Percentiles rank a stretch among this genome's conserved stretches.
These are phyloP conservation scores for Arctocebus calabarensis DNA, from an alignment of 2,797 vertebrate species.

Conservation along the genomic window DNA sequence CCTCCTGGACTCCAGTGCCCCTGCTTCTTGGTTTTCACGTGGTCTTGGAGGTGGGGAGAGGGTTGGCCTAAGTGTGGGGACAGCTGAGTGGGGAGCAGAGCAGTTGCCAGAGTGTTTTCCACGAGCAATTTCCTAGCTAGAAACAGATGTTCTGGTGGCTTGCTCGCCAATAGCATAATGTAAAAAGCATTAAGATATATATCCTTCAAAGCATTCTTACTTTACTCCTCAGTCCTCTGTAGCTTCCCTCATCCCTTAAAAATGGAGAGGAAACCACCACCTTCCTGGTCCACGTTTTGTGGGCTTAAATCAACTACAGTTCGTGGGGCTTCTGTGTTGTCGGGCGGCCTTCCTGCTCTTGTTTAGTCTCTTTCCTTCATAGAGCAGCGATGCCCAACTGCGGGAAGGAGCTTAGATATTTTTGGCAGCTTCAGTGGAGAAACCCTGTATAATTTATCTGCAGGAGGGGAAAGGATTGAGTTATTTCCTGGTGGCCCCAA, in stretches of 20 bases:
- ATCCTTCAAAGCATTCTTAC: slow-evolving; percentile 84
- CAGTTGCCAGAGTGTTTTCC: slow-evolving; percentile 90
- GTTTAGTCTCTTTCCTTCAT: slow-evolving; percentile 13
- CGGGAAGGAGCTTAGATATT: slow-evolving; percentile 12
- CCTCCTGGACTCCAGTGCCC: background rate
- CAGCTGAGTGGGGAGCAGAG: slow-evolving; percentile 74
- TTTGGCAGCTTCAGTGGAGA: slow-evolving; percentile 57
- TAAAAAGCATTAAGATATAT: slow-evolving; percentile 83
- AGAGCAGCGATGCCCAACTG: background rate
- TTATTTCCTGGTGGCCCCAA: background rate
- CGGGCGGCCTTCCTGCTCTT: fast-evolving
- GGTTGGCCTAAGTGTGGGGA: background rate
- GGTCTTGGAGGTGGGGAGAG: background rate
- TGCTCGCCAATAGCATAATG: slow-evolving; percentile 81
- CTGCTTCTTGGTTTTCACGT: slow-evolving; percentile 42
- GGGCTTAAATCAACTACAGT: background rate
- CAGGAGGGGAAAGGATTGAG: background rate
- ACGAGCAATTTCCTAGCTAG: slow-evolving; percentile 87
- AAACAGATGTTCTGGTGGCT: slow-evolving; percentile 91
- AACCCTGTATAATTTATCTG: background rate
- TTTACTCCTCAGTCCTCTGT: slow-evolving; percentile 53
- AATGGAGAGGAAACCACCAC: background rate
- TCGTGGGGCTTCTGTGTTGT: background rate
- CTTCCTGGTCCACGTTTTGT: slow-evolving; percentile 6
- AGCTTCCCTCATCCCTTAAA: slow-evolving; percentile 41